Conservation (phyloP, 2,113 vertebrate genomes). For the Cariama cristata region DNA sequence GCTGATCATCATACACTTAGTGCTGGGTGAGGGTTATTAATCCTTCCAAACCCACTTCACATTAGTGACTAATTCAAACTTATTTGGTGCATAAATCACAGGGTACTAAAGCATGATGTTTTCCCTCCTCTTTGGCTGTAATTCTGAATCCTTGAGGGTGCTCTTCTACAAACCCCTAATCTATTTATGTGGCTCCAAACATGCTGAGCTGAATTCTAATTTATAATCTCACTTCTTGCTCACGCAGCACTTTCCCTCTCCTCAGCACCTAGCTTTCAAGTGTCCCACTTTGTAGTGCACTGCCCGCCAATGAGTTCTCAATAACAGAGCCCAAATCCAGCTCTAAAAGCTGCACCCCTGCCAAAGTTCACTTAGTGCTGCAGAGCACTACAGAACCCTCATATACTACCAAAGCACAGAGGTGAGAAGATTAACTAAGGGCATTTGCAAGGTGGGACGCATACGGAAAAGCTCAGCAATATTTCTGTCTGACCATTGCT, state of each 20-base stretch:
- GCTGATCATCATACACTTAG: slow-evolving; percentile 31
- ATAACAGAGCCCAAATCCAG: neutral
- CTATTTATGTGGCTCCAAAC: slow-evolving; percentile 27
- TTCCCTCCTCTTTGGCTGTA: slow-evolving; percentile 41
- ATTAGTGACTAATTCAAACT: slow-evolving; percentile 51
- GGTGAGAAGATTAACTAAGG: neutral
- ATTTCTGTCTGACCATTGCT: neutral
- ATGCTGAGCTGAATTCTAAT: slow-evolving; percentile 39
- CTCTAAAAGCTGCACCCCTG: neutral
- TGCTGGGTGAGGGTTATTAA: slow-evolving; percentile 52
- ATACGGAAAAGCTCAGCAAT: neutral
- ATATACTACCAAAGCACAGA: neutral
- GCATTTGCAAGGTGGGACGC: neutral
- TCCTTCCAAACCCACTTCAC: slow-evolving; percentile 39
- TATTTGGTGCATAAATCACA: slow-evolving; percentile 55
- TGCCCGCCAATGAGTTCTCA: neutral
- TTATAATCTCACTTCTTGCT: slow-evolving; percentile 46
- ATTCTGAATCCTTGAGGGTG: slow-evolving; percentile 54
- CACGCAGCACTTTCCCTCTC: neutral
- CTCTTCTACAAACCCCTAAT: slow-evolving; percentile 33
- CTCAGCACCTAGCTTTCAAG: slow-evolving; percentile 18
- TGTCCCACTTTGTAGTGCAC: neutral
- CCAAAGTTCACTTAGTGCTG: neutral
- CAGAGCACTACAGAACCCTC: neutral
- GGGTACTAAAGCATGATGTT: neutral